These are phyloP conservation scores for Chelidonichthys spinosus DNA, from an alignment of 2,797 vertebrate genomes.

Conservation along the genomic window DNA sequence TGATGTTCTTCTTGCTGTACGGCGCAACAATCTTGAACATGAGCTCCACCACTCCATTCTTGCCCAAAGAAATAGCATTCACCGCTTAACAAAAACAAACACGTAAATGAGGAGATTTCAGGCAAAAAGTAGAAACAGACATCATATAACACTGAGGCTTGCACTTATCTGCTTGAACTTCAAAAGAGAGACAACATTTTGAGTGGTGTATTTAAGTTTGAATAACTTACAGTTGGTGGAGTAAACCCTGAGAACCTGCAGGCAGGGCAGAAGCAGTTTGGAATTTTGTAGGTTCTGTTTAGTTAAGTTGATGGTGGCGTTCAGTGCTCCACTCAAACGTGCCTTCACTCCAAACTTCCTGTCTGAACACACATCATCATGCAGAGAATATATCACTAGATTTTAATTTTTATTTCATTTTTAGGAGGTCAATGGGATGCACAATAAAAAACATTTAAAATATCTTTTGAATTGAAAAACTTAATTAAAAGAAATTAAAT, in stretches of 20 bases:
- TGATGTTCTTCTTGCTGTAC: slow-evolving; percentile 95
- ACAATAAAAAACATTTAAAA: neutral
- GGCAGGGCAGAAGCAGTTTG: slow-evolving; percentile 93
- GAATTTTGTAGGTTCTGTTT: slow-evolving; percentile 93
- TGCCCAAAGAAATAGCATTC: slow-evolving; percentile 95
- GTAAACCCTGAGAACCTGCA: slow-evolving; percentile 95
- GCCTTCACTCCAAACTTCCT: slow-evolving; percentile 97
- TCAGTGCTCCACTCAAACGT: slow-evolving; percentile 92
- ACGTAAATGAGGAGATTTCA: slow-evolving; percentile 6
- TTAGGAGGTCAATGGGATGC: no score
- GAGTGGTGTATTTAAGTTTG: neutral
- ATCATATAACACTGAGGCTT: neutral
- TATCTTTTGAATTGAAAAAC: no score
- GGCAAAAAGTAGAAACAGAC: neutral
- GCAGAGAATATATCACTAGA: neutral
- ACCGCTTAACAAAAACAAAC: slow-evolving; percentile 86
- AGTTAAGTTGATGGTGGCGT: slow-evolving; percentile 89
- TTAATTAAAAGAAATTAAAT: no score
- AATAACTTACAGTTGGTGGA: slow-evolving; percentile 92
- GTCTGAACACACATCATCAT: slow-evolving; percentile 82
- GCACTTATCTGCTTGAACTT: neutral
- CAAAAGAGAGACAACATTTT: neutral
- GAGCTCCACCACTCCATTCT: slow-evolving; percentile 93
- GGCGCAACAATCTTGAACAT: slow-evolving; percentile 94
- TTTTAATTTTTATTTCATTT: neutral